phyloP scores from a whole-genome alignment of 2,113 vertebrate species.

The Hypomesus transpacificus region DNA sequence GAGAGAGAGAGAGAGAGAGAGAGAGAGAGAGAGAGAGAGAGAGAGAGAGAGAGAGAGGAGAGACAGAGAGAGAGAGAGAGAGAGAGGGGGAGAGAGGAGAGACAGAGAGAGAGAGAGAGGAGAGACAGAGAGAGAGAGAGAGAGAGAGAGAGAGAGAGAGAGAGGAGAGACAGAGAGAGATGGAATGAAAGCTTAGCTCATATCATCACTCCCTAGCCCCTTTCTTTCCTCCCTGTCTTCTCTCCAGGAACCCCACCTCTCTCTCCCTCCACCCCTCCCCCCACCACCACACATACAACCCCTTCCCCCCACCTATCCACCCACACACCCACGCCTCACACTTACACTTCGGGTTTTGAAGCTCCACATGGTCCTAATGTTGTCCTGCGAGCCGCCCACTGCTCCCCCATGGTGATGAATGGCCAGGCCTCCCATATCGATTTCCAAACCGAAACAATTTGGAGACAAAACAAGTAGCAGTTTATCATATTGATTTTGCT shows the following conservation, averaged over 20 bases:
- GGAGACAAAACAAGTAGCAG: conserved; percentile 79
- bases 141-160: not conserved
- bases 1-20: conserved; percentile 21
- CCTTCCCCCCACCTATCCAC: conserved; percentile 20
- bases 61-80: not conserved
- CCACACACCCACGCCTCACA: conserved; percentile 20
- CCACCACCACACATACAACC: conserved; percentile 23
- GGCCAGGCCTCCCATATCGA: conserved; percentile 70
- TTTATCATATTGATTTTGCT: conserved; percentile 82
- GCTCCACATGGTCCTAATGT: conserved; percentile 61
- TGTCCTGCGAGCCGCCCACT: conserved; percentile 61
- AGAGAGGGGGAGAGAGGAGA: conserved; percentile 31
- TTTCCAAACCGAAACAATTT: conserved; percentile 84
- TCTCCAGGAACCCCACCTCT: conserved; percentile 5
- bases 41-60: not conserved
- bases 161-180: not conserved
- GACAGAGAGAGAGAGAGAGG: conserved; percentile 18
- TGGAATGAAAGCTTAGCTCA: conserved; percentile 11
- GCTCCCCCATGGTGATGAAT: conserved; percentile 75
- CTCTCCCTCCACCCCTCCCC: conserved; percentile 47
- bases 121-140: conserved; percentile 27
- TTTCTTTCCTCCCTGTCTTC: conserved; percentile 37
- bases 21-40: conserved; percentile 11
- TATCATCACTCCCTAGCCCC: conserved; percentile 31
- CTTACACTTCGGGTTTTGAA: conserved; percentile 37